Base-by-base conservation (phyloP, 2,888 invertebrate genomes). In the Amitus sp. region DNA sequence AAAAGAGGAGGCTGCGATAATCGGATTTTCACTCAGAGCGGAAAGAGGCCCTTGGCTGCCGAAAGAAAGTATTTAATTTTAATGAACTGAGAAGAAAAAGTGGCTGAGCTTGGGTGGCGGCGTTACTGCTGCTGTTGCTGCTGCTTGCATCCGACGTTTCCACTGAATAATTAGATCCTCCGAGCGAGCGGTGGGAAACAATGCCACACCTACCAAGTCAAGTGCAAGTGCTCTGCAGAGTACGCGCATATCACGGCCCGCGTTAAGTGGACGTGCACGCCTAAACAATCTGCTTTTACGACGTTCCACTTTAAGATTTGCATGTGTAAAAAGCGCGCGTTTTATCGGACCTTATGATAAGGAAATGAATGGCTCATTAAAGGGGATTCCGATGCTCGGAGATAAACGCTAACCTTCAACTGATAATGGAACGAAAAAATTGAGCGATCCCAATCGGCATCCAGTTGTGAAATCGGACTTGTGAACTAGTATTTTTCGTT, bases 141-240 rank as follows among this genome's bases (percentile, higher is more conserved):
- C 23, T 23, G 23, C 49, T 56, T 49, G 60, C 52, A 65, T 63
- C 65, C 65, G 66, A 66, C 64, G 65, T 66, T 72, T 73, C 66
- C 67, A 70, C 54, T 64, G 73, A 77, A 75, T 77, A 77, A 78
- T 78, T 75, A 74, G 70, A 76, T 70, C 68, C 73, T 75, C 23
- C 74, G 74, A 75, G 68, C 71, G 62, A 37, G 68, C 71, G 62
- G 39, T 40, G 66, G 69, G 43, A 48, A 69, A 72, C 74, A 74
- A 76, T 74, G 73, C 67, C 74, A 73, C 71, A 72, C 71, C 73
- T 71, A 71, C 67, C 19, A 45, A 40, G 55, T 51, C 63, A 63
- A 63, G 55, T 53, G 52, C 53, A 56, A 53, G 47, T 47, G 56
- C 56, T 64, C 56, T 37, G 43, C 51, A 43, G 55, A 55, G 52